Evolutionary conservation across 2,888 invertebrate genomes (phyloP).

Genomic region (Colostygia pectinataria): DNA sequence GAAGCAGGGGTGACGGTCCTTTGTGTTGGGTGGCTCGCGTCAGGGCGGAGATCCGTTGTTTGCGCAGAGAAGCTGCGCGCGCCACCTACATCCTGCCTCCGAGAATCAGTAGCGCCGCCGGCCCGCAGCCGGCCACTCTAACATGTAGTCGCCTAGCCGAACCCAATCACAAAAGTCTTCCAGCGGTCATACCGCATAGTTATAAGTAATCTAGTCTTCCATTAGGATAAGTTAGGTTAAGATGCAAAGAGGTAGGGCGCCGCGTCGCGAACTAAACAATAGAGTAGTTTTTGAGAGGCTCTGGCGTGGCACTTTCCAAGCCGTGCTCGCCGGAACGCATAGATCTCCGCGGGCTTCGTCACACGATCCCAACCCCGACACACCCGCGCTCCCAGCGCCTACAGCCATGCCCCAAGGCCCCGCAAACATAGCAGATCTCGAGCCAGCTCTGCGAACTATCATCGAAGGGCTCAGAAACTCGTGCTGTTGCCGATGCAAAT

Average conservation of each 20-base stretch:
- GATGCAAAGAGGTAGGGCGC: slow-evolving; percentile 76
- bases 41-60: slow-evolving; percentile 64
- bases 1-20: slow-evolving; percentile 42
- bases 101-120: slow-evolving; percentile 72
- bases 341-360: slow-evolving; percentile 70
- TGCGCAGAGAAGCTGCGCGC: slow-evolving; percentile 76
- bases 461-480: slow-evolving; percentile 65
- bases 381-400: slow-evolving; percentile 44
- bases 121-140: slow-evolving; percentile 75
- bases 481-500: slow-evolving; percentile 77
- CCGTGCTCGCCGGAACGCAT: slow-evolving; percentile 67
- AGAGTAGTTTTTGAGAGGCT: slow-evolving; percentile 87
- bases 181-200: slow-evolving; percentile 64
- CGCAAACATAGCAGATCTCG: slow-evolving; percentile 68
- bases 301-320: slow-evolving; percentile 86
- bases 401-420: slow-evolving; percentile 44
- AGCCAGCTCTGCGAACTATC: slow-evolving; percentile 68
- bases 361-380: slow-evolving; percentile 57
- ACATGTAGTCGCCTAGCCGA: slow-evolving; percentile 58
- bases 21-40: slow-evolving; percentile 47
- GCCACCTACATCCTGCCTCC: slow-evolving; percentile 41
- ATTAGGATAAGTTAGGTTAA: slow-evolving; percentile 71
- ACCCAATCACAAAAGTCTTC: slow-evolving; percentile 63
- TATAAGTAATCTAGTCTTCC: slow-evolving; percentile 81
- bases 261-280: slow-evolving; percentile 80